Conservation (phyloP, 2,113 vertebrate genomes). For the Montifringilla adamsi region DNA sequence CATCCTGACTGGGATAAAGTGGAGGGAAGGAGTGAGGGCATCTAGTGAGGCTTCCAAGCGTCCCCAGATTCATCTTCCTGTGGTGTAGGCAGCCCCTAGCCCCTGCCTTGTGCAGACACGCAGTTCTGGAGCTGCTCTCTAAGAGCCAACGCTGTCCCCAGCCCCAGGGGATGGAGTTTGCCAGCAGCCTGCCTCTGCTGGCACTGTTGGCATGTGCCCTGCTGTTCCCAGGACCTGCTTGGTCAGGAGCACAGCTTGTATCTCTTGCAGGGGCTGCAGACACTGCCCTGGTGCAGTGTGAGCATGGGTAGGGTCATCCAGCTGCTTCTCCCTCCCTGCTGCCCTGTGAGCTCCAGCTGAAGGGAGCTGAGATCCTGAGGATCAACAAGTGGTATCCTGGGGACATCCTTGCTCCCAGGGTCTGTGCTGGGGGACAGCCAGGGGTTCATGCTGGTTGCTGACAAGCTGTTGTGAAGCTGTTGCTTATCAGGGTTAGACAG, state of each 20-base stretch:
- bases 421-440: not conserved
- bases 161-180: rapidly evolving
- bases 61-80: not conserved
- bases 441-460: not conserved
- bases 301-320: rapidly evolving
- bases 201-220: rapidly evolving
- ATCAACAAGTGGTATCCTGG: not conserved
- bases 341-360: not conserved
- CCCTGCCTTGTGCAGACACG: not conserved
- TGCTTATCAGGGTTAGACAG: not conserved
- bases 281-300: rapidly evolving
- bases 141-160: rapidly evolving
- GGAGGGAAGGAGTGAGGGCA: not conserved
- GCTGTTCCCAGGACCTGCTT: not conserved
- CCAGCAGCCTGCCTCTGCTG: not conserved
- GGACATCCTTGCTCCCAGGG: not conserved
- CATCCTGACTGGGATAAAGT: not conserved
- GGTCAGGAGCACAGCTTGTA: rapidly evolving
- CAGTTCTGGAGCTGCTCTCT: not conserved
- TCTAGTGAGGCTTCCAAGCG: not conserved
- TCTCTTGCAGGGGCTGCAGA: not conserved
- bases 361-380: not conserved
- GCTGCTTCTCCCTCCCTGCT: not conserved
- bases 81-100: not conserved
- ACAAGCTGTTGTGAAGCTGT: not conserved